Evolutionary conservation across 2,888 invertebrate species (phyloP).

Genomic region (Drosophila percnosoma): DNA sequence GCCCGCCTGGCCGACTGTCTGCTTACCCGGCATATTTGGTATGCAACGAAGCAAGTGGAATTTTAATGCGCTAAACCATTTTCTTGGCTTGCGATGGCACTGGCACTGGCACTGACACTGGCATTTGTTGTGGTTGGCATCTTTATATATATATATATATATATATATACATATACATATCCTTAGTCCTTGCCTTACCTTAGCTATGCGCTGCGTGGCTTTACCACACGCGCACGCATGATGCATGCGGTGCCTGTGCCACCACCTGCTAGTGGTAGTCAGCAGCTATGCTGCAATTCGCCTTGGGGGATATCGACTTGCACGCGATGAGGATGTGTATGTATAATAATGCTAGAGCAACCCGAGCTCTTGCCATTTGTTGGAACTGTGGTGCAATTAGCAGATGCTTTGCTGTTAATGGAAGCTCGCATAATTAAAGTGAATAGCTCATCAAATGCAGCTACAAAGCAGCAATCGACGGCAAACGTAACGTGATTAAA

Average conservation of each 20-base stretch:
- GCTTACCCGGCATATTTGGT: slow-evolving; percentile 73
- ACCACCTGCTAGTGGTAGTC: slow-evolving; percentile 22
- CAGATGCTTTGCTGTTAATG: slow-evolving; percentile 60
- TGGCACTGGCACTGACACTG: slow-evolving; percentile 30
- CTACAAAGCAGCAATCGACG: slow-evolving; percentile 21
- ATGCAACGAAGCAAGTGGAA: slow-evolving; percentile 78
- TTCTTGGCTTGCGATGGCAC: slow-evolving; percentile 62
- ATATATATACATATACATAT: neutral
- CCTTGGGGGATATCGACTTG: slow-evolving; percentile 60
- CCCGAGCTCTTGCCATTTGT: slow-evolving; percentile 25
- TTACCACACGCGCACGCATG: slow-evolving; percentile 55
- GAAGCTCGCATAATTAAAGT: slow-evolving; percentile 52
- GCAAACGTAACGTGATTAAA: slow-evolving; percentile 58
- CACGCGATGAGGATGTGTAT: neutral
- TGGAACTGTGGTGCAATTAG: slow-evolving; percentile 56
- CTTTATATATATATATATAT: slow-evolving; percentile 3
- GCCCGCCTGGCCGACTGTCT: slow-evolving; percentile 15
- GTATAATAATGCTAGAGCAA: slow-evolving; percentile 40
- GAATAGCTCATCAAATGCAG: slow-evolving; percentile 45
- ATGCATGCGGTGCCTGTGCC: slow-evolving; percentile 20
- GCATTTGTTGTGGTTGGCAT: slow-evolving; percentile 56
- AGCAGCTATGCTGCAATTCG: slow-evolving; percentile 56
- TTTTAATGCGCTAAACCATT: slow-evolving; percentile 80
- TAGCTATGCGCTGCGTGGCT: slow-evolving; percentile 39
- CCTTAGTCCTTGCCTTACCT: slow-evolving; percentile 36